These are phyloP conservation scores for Athene noctua DNA, from an alignment of 2,113 vertebrate genomes.

Conservation along the genomic window DNA sequence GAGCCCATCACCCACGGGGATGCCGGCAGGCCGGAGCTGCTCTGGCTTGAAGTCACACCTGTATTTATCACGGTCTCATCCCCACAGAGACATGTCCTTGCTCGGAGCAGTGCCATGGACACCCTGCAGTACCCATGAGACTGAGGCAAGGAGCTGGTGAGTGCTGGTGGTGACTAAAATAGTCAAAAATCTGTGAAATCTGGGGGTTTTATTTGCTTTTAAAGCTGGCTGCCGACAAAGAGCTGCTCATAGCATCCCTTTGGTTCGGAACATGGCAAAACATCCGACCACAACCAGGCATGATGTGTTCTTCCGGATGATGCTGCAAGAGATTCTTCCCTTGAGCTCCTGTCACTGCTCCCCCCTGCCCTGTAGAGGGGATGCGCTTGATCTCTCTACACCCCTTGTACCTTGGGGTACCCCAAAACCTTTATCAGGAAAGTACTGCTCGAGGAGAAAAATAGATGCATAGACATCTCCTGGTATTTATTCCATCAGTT, in stretches of 20 bases:
- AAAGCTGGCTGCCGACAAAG: rapidly evolving
- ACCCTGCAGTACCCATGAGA: rapidly evolving
- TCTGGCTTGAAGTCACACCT: not conserved
- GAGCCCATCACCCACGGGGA: not conserved
- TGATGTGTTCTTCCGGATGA: rapidly evolving
- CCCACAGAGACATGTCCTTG: not conserved
- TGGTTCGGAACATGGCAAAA: rapidly evolving
- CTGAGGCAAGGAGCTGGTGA: not conserved
- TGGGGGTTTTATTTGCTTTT: not conserved
- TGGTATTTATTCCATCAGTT: slow-evolving; percentile 65
- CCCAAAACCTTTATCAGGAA: not conserved
- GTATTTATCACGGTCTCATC: rapidly evolving
- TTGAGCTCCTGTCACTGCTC: rapidly evolving
- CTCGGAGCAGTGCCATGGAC: rapidly evolving
- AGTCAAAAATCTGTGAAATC: not conserved
- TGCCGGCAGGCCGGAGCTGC: not conserved
- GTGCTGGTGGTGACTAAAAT: not conserved
- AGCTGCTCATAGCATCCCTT: not conserved
- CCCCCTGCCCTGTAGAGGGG: not conserved
- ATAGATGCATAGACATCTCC: slow-evolving; percentile 62
- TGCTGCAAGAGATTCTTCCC: not conserved
- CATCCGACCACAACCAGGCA: rapidly evolving
- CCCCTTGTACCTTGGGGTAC: not conserved
- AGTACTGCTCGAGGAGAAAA: not conserved
- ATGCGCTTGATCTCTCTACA: not conserved